Evolutionary conservation across 2,113 vertebrate species (phyloP), one percentile per base, ranked within the genome.

Genomic region (Scytalopus superciliaris): DNA sequence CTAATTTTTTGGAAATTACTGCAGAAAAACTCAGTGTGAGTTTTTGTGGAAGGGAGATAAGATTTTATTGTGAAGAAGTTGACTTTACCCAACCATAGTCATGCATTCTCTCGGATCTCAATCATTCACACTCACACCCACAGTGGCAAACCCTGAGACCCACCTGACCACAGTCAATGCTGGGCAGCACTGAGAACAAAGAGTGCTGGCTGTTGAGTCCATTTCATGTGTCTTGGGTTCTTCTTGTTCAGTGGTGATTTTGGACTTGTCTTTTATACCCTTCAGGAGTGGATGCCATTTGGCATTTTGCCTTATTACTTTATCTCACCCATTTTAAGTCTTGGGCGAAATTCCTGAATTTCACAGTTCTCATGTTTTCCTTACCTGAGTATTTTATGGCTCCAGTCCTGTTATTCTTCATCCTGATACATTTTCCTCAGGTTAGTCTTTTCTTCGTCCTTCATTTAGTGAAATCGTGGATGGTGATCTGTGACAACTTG

Each of bases 141-240:
- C 33, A 44, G 56, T 69, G 3, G 0, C 23, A n/a, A 74, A 44
- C 28, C 64, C 19, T n/a, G 50, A 74, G 72, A 69, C 31, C 10
- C 0, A 0, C 15, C 60, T 55, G 50, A 39, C 35, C 45, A 5
- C 39, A 49, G 0, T 39, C 44, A 19, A 62, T 50, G 45, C 12
- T 59, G 33, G 44, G 39, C 55, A 64, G 7, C 62, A 22, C 27
- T 40, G 50, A 70, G 49, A 67, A 60, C 44, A 13, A 74, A 60
- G 55, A 73, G 13, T 17, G 25, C 37, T 89, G 59, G 7, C 35
- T 83, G 6, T n/a, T 74, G 66, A 63, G 31, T 52, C 73, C 8
- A 0, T 53, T 9, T 33, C 14, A 1, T 24, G 14, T 87, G 39
- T 69, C 67, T 83, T 64, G 37, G 35, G 50, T 69, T 64, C 12